Base-by-base conservation (phyloP, 2,888 invertebrate species). In the Mesorhabditis spiculigera region DNA sequence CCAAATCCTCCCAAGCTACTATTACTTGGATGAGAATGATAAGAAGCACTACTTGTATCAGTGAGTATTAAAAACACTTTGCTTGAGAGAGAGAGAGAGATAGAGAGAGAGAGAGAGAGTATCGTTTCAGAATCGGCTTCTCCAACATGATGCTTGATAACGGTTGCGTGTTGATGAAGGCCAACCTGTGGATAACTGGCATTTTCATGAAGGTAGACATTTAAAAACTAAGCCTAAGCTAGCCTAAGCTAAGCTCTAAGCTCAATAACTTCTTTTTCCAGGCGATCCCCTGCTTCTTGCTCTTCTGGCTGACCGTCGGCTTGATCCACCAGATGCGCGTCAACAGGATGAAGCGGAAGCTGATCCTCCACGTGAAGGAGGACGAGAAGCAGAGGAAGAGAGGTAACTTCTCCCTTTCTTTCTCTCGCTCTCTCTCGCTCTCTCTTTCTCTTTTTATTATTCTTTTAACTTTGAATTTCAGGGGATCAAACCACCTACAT, bases 401-500 rank as follows among this genome's bases (percentile, higher is more conserved):
- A 50, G 58, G 58, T 50, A n/a, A n/a, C n/a, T n/a, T n/a, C n/a
- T n/a, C n/a, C n/a, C n/a, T n/a, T n/a, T n/a, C n/a, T n/a, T n/a
- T n/a, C n/a, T 28, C 28, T 28, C 28, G 1, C 28, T 28, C 28
- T 28, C 28, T 28, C 28, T 28, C 28, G 1, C 28, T 28, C 28
- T 28, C 28, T 28, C 28, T 28, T 3, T 28, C 28, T 28, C 28
- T 28, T 28, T 28, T 28, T 28, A 28, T 28, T 1, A 28, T 28
- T 3, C 28, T 28, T 1, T 28, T 28, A 50, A 13, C 1, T 8
- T 50, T 50, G 50, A 10, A 10, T 50, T 10, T 16, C 5, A 13
- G 45, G 63, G 4, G 72, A 91, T 84, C 89, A 90, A 75, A 91
- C 92, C 76, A 92, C 92, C 4, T 88, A 91, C 66, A 91, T 91